These are phyloP conservation scores for Yponomeuta evonymella DNA, from an alignment of 2,888 invertebrate genomes.

Conservation along the genomic window DNA sequence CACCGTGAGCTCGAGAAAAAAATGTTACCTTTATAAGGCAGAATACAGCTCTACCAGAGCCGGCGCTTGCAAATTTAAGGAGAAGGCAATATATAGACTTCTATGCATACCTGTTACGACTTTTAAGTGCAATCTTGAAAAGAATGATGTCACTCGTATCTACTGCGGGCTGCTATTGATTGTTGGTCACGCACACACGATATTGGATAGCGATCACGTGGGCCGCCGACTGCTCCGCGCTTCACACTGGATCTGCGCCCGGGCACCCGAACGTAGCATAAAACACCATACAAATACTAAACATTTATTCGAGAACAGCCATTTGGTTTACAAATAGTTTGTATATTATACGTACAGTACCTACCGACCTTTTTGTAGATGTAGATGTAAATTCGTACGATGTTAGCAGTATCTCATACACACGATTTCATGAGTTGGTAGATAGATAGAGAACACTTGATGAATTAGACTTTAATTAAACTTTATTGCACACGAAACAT, in stretches of 20 bases:
- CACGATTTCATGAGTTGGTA: too few species aligned
- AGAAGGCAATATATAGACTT: background rate
- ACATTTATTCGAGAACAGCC: constrained; percentile 26
- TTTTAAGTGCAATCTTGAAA: constrained; percentile 20
- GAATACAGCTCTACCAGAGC: background rate
- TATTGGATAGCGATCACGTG: constrained; percentile 35
- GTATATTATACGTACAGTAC: background rate
- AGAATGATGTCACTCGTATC: constrained; percentile 26
- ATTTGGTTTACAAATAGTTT: constrained; percentile 20
- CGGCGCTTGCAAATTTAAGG: background rate
- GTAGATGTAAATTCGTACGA: background rate
- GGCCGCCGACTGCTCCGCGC: constrained; percentile 36
- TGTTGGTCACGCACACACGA: constrained; percentile 7
- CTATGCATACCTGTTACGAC: constrained; percentile 1
- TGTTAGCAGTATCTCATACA: too few species aligned
- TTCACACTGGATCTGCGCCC: constrained; percentile 18
- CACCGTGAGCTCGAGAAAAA: background rate
- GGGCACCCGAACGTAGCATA: constrained; percentile 20
- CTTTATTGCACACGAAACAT: too few species aligned
- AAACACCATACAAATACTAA: constrained; percentile 34
- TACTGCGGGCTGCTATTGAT: background rate
- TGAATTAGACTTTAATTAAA: too few species aligned
- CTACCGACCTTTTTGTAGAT: background rate
- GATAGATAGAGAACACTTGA: too few species aligned
- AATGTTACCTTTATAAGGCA: background rate